Evolutionary conservation across 2,888 invertebrate genomes (phyloP).

Genomic region (Aporophyla lueneburgensis): DNA sequence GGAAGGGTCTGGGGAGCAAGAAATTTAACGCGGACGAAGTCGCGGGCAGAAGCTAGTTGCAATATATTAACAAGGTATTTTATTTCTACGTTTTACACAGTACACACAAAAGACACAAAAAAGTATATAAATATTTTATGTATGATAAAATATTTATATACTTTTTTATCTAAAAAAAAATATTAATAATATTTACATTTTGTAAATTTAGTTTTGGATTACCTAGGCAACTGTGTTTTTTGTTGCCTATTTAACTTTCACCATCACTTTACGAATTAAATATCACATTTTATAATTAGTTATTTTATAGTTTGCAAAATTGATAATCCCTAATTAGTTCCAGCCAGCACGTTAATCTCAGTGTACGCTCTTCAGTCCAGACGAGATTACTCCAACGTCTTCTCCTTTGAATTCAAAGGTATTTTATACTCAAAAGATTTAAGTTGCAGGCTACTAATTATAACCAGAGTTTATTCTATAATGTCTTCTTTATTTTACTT

Average conservation of each 20-base stretch:
- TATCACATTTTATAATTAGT: not conserved
- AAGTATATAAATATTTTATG: too few relatives aligned
- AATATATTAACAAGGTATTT: too few relatives aligned
- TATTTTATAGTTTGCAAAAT: constrained; percentile 33
- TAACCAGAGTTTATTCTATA: not conserved
- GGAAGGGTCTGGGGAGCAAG: too few relatives aligned
- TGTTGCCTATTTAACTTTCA: not conserved
- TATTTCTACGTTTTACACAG: too few relatives aligned
- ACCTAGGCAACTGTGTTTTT: too few relatives aligned
- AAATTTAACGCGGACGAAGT: too few relatives aligned
- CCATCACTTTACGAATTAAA: not conserved
- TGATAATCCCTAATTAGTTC: constrained; percentile 41
- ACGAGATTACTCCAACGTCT: constrained; percentile 40
- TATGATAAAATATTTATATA: too few relatives aligned
- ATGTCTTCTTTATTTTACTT: too few relatives aligned
- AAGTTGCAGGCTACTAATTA: constrained; percentile 1
- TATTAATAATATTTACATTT: not conserved
- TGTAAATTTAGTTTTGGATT: not conserved
- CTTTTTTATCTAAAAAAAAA: too few relatives aligned
- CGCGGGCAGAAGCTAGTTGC: too few relatives aligned
- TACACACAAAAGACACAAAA: too few relatives aligned
- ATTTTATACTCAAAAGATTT: constrained; percentile 7
- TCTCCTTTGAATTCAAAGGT: constrained; percentile 18
- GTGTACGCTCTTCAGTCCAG: constrained; percentile 22
- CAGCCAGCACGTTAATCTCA: constrained; percentile 32